Evolutionary conservation across 30 jellyfish, hydroid and myxozoan species (phyloP), one percentile per base, ranked within the genome.

Genomic region (Pseudorhiza aurosa): DNA sequence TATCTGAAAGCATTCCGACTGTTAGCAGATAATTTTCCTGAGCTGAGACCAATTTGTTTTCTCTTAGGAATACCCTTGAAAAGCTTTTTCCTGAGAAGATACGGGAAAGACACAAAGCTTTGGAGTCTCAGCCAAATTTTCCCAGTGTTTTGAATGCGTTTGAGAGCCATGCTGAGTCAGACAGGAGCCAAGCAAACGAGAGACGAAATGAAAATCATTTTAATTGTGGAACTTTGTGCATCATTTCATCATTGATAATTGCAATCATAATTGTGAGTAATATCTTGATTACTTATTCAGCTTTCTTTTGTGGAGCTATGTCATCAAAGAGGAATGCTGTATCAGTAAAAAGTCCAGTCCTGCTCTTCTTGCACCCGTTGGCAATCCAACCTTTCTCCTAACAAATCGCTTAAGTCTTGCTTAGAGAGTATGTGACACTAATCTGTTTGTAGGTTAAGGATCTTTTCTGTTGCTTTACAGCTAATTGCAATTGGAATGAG

Each of bases 181-280:
- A 65, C 51, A 65, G 88, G 14, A 64, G 57, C 32, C 29, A 31
- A 17, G 44, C 84, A 49, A 58, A 81, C 30, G 77, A 26, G 17
- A 46, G 82, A 15, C 21, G 78, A 25, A 69, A 65, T 10, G 44
- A 22, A 8, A 24, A 85, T 30, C 53, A 65, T n/a, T 57, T 77
- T 14, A 77, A 30, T 22, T 75, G 87, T 67, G 88, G 92, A 6
- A 33, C 65, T 11, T 27, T 89, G 56, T 83, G 70, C 76, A 36
- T 63, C 26, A 3, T 85, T 2, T 69, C 68, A 7, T 85, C 96
- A 26, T 42, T 92, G 1, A 39, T 68, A 6, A 42, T 85, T 45
- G 96, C 93, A 11, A 82, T 92, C 4, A 63, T 72, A 57, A 95
- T 92, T 86, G 98, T 92, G 50, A 70, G 98, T 51, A 44, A 47